phyloP scores from a whole-genome alignment of 2,888 invertebrate species.

The Brenthis ino region DNA sequence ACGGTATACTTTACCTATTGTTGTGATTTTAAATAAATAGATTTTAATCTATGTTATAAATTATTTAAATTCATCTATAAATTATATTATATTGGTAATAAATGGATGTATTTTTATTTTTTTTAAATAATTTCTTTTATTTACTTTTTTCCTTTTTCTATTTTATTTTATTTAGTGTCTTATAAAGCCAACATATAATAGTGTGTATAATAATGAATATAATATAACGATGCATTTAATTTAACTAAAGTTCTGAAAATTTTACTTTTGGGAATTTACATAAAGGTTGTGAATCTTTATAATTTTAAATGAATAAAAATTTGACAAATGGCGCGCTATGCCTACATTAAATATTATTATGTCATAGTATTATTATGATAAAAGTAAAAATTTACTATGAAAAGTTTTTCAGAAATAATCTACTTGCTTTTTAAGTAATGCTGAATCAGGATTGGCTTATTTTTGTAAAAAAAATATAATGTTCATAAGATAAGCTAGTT shows the following conservation, averaged over 20 bases:
- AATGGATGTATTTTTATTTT: constrained; percentile 51
- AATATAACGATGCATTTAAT: not conserved
- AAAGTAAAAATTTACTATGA: no score
- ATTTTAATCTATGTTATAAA: constrained; percentile 57
- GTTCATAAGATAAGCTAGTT: no score
- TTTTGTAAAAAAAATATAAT: no score
- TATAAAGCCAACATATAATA: no score
- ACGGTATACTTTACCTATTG: constrained; percentile 38
- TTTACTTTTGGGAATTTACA: constrained; percentile 28
- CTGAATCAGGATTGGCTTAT: no score
- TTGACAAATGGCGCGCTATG: not conserved
- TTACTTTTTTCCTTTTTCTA: constrained; percentile 21
- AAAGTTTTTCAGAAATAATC: no score
- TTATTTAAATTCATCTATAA: constrained; percentile 47
- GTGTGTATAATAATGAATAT: no score
- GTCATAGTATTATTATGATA: no score
- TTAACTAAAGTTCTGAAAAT: not conserved
- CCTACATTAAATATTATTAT: not conserved
- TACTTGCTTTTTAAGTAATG: no score
- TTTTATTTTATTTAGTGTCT: not conserved
- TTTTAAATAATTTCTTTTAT: constrained; percentile 40
- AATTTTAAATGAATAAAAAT: constrained; percentile 5
- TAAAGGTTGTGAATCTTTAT: constrained; percentile 39
- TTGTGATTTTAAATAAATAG: constrained; percentile 43
- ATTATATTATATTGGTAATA: constrained; percentile 48